Evolutionary conservation across 1,140 invertebrate species (phyloP).

Genomic region (Homarus americanus): DNA sequence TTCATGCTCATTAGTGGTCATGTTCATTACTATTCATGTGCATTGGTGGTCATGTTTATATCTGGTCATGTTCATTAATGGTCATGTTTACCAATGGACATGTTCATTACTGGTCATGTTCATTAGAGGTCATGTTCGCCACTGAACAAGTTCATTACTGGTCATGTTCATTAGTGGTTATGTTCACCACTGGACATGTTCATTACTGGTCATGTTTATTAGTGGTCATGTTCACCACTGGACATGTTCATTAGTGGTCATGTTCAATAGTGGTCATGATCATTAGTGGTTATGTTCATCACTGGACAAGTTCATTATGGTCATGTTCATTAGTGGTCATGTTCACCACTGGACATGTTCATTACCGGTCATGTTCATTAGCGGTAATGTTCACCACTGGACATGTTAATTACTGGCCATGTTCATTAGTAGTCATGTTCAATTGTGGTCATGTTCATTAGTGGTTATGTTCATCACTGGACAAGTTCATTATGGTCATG

Average conservation of each 20-base stretch:
- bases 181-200: background rate
- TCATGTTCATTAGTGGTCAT: background rate
- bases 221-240: background rate
- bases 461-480: background rate
- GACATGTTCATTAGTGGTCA: background rate
- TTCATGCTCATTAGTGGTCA: background rate
- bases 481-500: background rate
- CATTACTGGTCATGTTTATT: background rate
- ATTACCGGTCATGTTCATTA: background rate
- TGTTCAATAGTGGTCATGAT: background rate
- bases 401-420: background rate
- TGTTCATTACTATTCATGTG: background rate
- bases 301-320: background rate
- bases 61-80: background rate
- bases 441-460: background rate
- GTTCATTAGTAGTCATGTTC: background rate
- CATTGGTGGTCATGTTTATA: background rate
- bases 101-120: background rate
- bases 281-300: background rate
- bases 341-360: no score
- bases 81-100: background rate
- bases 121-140: background rate
- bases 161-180: background rate
- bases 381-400: background rate
- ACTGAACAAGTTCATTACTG: background rate